Evolutionary conservation across 2,113 vertebrate species (phyloP).

Genomic region (Pardalotus punctatus): DNA sequence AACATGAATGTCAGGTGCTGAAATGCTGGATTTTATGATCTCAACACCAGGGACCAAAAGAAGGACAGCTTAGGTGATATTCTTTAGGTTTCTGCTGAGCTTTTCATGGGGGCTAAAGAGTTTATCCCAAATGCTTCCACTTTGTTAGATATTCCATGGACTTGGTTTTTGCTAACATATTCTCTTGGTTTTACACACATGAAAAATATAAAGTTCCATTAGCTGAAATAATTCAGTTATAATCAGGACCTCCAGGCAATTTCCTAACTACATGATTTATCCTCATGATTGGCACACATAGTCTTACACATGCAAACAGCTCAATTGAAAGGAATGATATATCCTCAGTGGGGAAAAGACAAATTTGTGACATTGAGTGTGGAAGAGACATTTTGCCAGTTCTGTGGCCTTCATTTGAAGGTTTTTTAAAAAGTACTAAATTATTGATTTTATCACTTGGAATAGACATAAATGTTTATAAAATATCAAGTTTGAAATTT

Average conservation of each 20-base stretch:
- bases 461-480: background rate
- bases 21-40: background rate
- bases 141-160: background rate
- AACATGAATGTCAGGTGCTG: background rate
- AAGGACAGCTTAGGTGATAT: background rate
- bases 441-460: background rate
- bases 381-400: background rate
- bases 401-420: background rate
- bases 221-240: background rate
- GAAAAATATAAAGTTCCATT: background rate
- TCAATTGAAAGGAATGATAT: background rate
- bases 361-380: background rate
- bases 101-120: background rate
- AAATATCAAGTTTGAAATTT: background rate
- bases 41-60: background rate
- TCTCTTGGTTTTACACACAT: background rate
- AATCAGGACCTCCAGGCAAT: background rate
- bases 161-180: background rate
- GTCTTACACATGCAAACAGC: background rate
- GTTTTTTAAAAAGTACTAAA: background rate
- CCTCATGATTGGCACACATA: background rate
- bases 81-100: background rate
- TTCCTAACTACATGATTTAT: background rate
- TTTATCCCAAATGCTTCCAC: background rate
- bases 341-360: accelerated